Conservation (phyloP, 1,140 invertebrate species). For the Drosophila ananassae region DNA sequence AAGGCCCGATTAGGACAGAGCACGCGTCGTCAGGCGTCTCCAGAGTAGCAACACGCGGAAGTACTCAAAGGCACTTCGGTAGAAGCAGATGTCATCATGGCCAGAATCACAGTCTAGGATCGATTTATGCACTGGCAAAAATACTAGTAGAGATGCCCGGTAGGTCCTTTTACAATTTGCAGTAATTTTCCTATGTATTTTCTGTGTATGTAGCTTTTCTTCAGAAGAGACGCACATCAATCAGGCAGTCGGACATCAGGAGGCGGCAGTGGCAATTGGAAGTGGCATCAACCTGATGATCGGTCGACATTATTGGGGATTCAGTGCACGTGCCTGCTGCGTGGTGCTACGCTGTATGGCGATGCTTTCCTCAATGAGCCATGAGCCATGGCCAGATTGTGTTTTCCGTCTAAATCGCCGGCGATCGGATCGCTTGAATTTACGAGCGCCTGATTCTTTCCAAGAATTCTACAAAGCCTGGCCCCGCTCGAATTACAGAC, state of each 20-base stretch:
- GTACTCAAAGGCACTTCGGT: conserved; percentile 42
- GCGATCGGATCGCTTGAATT: conserved; percentile 65
- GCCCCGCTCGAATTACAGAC: conserved; percentile 70
- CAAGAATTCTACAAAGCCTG: conserved; percentile 48
- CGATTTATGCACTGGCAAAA: neutral
- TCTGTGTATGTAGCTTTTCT: conserved; percentile 37
- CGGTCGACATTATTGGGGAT: conserved; percentile 53
- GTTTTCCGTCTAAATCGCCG: conserved; percentile 72
- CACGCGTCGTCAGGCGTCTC: conserved; percentile 64
- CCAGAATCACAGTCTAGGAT: conserved; percentile 15
- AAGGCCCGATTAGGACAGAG: conserved; percentile 74
- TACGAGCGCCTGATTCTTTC: conserved; percentile 70
- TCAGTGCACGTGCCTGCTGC: conserved; percentile 67
- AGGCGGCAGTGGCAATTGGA: conserved; percentile 32
- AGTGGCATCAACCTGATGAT: conserved; percentile 26
- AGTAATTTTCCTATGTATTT: neutral
- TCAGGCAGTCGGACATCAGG: conserved; percentile 38
- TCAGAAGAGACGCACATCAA: conserved; percentile 71
- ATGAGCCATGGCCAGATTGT: conserved; percentile 59
- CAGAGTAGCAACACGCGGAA: conserved; percentile 72
- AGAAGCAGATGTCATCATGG: conserved; percentile 65
- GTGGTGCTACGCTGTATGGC: conserved; percentile 26
- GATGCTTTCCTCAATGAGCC: conserved; percentile 68
- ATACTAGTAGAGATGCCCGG: neutral
- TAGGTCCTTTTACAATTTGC: too few species aligned